Evolutionary conservation across 1,140 invertebrate species (phyloP), one percentile per base, ranked within the genome.

Genomic region (Drosophila busckii): DNA sequence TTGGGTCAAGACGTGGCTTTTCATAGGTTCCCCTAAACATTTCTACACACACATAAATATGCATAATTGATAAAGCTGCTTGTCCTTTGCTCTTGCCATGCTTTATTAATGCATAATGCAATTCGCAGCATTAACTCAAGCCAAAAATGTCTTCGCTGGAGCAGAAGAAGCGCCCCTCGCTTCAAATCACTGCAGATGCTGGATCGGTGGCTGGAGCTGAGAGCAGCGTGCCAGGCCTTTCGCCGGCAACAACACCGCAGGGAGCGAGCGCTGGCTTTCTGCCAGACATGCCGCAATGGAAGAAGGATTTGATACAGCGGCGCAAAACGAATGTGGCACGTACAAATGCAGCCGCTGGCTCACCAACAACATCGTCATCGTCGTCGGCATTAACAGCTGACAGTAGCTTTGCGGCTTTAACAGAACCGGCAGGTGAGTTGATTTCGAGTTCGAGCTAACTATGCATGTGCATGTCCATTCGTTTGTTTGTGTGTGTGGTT

Each of bases 221-320:
- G 22, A 17, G 37, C 9, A 53, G 10, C n/a, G n/a, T 41, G 20
- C 37, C 40, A 0, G n/a, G 6, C 6, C 28, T 26, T 4, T 58
- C 58, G 9, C 52, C 58, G 23, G 58, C 58, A 28, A 55, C 58
- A 3, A 61, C 58, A 12, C 58, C 58, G n/a, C 5, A 23, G 23
- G 32, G 56, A 29, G 29, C 37, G 17, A 23, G 23, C 7, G 13
- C 35, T 28, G 69, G 75, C 0, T 82, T 86, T 41, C 64, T 86
- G 59, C 84, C 84, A 45, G 84, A 86, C 32, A 86, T 92, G 76
- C 91, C 93, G 22, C 92, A 92, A 85, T 94, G 93, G 93, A 94
- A 93, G 80, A 90, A 91, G 56, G 93, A 94, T 83, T 88, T 94
- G 64, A 91, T 93, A 66, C 90, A 92, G 84, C 89, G 92, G 38